Base-by-base conservation (phyloP, 2,113 vertebrate species). In the Jaculus jaculus region DNA sequence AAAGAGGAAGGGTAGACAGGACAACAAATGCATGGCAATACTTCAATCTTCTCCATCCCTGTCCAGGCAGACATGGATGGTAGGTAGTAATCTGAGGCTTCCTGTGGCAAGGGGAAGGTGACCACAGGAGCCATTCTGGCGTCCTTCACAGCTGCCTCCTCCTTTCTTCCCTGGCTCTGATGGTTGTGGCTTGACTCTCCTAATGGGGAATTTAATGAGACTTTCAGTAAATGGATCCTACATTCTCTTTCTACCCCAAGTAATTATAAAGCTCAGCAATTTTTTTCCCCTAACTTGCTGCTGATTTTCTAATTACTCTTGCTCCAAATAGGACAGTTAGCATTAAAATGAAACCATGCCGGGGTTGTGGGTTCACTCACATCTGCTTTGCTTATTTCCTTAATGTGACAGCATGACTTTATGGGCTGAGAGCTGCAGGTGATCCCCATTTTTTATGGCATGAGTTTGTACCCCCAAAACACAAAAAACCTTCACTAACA, bases 281-380 rank as follows among this genome's bases (percentile, higher is more conserved):
- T 93, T 96, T 97, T 97, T 95, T 28, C 90, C 78, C 66, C 82
- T 97, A 97, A 97, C 95, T 96, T 94, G 94, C 97, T 96, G 95
- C 93, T 94, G 96, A 94, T 97, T 96, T 97, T 95, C 97, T 97
- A 97, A 97, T 97, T 97, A 96, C 94, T 97, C 96, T 97, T 96
- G 87, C 96, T 97, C 86, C 96, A 97, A 97, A 97, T 95, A 97
- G 96, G 96, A 97, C 92, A 96, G 93, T 95, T 96, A 96, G 39
- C 96, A 95, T 96, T 96, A 97, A 96, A 96, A 94, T 82, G 92
- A 97, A 96, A 93, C 92, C 96, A 96, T 28, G 92, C 94, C 96
- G 94, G 89, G 96, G 88, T 91, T 97, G 93, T 84, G 92, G 86
- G 93, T 96, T 96, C 96, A 97, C 72, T 26, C 83, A 78, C 95